Evolutionary conservation across 1,140 invertebrate species (phyloP).

Genomic region (Zelostemma sp.): DNA sequence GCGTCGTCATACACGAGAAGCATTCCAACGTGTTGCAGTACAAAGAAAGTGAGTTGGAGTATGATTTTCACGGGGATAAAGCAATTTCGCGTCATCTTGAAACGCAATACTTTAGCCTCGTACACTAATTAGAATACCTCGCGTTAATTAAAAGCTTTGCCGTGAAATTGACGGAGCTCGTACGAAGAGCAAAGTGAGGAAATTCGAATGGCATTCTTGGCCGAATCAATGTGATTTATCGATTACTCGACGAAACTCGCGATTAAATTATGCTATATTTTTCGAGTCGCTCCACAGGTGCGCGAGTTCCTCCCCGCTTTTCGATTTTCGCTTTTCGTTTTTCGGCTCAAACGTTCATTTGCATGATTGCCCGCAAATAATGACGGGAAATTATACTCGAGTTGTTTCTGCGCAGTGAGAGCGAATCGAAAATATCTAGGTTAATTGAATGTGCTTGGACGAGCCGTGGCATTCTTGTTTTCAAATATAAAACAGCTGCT

Average conservation of each 20-base stretch:
- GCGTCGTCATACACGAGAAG: conserved; percentile 93
- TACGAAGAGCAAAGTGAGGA: conserved; percentile 21
- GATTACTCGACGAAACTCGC: conserved; percentile 12
- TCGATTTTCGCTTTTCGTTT: not conserved
- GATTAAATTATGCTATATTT: conserved; percentile 4
- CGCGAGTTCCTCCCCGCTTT: too few species aligned
- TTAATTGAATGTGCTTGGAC: conserved; percentile 27
- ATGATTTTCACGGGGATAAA: conserved; percentile 9
- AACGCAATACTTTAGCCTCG: conserved; percentile 30
- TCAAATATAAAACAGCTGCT: conserved; percentile 23
- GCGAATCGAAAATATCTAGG: conserved; percentile 26
- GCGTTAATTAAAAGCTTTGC: conserved; percentile 64
- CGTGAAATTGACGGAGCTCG: conserved; percentile 43
- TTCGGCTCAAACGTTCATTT: too few species aligned
- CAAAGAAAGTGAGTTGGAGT: conserved; percentile 91
- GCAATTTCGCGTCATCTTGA: conserved; percentile 32
- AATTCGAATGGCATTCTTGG: conserved; percentile 46
- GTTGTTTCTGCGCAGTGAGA: not conserved
- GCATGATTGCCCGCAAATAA: too few species aligned
- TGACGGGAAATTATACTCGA: not conserved
- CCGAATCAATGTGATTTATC: conserved; percentile 28
- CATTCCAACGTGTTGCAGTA: conserved; percentile 93
- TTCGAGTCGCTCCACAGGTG: too few species aligned
- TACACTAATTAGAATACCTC: conserved; percentile 61
- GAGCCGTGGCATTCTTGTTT: conserved; percentile 16